Evolutionary conservation across 2,113 vertebrate genomes (phyloP), one percentile per base, ranked within the genome.

Genomic region (Setophaga coronata): DNA sequence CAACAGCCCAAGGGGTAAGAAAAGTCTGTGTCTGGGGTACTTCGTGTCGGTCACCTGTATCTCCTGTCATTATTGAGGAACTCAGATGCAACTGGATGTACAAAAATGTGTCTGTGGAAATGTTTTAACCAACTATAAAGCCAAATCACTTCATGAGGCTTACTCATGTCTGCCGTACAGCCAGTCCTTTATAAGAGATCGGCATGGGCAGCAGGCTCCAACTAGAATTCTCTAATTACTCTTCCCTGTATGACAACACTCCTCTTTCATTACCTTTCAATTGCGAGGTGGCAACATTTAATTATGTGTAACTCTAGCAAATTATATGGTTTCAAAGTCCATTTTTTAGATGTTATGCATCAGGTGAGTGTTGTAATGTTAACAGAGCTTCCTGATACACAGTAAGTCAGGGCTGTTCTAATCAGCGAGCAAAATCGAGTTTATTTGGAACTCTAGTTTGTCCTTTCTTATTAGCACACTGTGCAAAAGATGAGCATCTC

Each of bases 1-100:
- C 96, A 99, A 99, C 96, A 99, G 99, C 88, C 99, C 99, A 42
- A 98, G 99, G 99, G 99, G 99, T 99, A 98, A 97, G 97, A 91
- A 53, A 54, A 76, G 38, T 69, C 3, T 25, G 0, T 8, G 3
- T 31, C 21, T 56, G 29, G 40, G 56, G 34, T 40, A 18, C 8
- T 38, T 38, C 1, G 2, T 48, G 45, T 26, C 77, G 51, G 25
- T 50, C 34, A 50, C 56, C 45, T 67, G 20, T 47, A 14, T 54
- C 83, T 53, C 28, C 29, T n/a, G 53, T 31, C 12, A 0, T 53
- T 77, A 18, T n/a, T 82, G 28, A 66, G 47, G 54, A 80, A 25
- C 11, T 64, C 34, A 17, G 29, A 34, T 87, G 34, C 51, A 60
- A 34, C 21, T 88, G n/a, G 20, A 7, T 61, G 10, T 69, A 54